Percentiles rank a stretch among this genome's conserved stretches.
Evolutionary conservation across 2,888 invertebrate genomes (phyloP).

Genomic region (Polydrusus cervinus): DNA sequence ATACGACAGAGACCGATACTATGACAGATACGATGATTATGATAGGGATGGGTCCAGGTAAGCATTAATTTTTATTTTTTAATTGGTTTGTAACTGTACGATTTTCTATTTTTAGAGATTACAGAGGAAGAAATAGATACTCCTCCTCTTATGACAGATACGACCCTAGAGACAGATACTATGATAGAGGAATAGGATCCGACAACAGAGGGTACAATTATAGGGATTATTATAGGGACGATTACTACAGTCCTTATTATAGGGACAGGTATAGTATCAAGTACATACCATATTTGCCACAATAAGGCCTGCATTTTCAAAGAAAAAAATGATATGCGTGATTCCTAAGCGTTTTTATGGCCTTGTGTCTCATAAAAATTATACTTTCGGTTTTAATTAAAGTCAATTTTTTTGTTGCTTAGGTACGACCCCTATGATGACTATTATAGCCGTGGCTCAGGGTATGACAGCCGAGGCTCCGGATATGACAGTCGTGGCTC

Average conservation of each 20-base stretch:
- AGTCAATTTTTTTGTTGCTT: conserved; percentile 9
- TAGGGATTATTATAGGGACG: conserved; percentile 66
- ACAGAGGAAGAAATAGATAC: conserved; percentile 51
- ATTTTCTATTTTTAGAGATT: conserved; percentile 61
- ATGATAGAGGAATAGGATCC: conserved; percentile 63
- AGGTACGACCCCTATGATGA: conserved; percentile 73
- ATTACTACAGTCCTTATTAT: conserved; percentile 45
- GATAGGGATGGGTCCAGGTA: conserved; percentile 56
- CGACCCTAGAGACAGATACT: conserved; percentile 55
- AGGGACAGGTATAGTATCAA: conserved; percentile 49
- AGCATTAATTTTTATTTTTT: too few relatives aligned
- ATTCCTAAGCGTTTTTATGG: too few relatives aligned
- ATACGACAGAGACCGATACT: conserved; percentile 61
- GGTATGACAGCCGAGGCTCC: too few relatives aligned
- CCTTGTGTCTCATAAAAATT: too few relatives aligned
- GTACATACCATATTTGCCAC: neutral
- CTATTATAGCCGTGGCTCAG: conserved; percentile 76
- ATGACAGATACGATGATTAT: conserved; percentile 56
- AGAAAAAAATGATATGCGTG: too few relatives aligned
- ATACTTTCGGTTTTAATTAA: too few relatives aligned
- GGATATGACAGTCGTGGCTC: conserved; percentile 75
- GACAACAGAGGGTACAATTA: conserved; percentile 71
- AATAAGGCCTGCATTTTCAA: neutral
- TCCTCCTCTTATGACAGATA: conserved; percentile 53
- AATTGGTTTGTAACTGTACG: neutral